phyloP scores from a whole-genome alignment of 37 sponge, comb jelly and placozoan genomes.

The Trichoplax adhaerens region DNA sequence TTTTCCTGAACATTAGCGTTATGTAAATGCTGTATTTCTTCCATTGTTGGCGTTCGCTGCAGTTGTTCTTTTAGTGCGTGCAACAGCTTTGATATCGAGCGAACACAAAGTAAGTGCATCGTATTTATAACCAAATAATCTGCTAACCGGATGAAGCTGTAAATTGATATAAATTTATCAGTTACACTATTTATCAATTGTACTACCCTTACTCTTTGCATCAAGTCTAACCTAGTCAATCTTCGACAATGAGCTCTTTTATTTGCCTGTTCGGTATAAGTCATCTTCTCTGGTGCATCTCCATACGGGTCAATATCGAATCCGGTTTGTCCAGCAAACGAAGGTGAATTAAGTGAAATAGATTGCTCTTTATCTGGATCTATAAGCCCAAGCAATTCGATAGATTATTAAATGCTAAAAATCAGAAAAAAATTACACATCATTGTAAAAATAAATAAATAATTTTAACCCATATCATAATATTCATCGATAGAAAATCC shows the following conservation, averaged over 20 bases:
- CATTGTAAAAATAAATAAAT: no score
- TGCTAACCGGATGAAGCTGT: slow-evolving; percentile 42
- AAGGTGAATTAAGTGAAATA: neutral
- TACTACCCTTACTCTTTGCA: slow-evolving; percentile 9
- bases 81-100: slow-evolving; percentile 39
- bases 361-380: neutral
- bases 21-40: no score
- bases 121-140: slow-evolving; percentile 74
- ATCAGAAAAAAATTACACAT: slow-evolving; percentile 4
- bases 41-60: no score
- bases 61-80: no score
- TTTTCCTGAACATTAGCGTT: no score
- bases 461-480: slow-evolving; percentile 8
- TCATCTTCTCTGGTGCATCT: slow-evolving; percentile 64
- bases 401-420: neutral
- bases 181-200: neutral
- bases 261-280: slow-evolving; percentile 82
- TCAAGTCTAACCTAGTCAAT: slow-evolving; percentile 14
- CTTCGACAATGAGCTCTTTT: slow-evolving; percentile 79
- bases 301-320: neutral
- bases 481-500: slow-evolving; percentile 67
- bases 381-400: neutral
- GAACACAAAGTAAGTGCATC: slow-evolving; percentile 53
- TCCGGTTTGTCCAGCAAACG: neutral
- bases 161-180: neutral